Percentiles rank a stretch among this genome's conserved stretches.
phyloP scores from a whole-genome alignment of 64 coral and sea anemone genomes.

The Hydrozoanthus tunicans region DNA sequence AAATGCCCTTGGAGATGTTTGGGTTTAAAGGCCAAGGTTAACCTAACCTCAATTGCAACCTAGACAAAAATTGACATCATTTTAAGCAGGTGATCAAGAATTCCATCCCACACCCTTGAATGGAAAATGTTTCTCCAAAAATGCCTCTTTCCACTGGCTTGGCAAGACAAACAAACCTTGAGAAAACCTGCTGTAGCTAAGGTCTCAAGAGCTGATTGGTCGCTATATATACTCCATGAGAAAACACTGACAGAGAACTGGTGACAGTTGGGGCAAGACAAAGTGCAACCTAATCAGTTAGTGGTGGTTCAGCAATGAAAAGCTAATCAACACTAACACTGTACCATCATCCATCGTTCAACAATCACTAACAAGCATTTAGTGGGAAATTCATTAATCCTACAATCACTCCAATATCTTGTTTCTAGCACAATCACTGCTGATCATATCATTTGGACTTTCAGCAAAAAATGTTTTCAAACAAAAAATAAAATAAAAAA shows the following conservation, averaged over 20 bases:
- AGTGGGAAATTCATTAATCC: neutral
- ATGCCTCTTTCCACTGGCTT: constrained; percentile 31
- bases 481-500: too few relatives aligned
- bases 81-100: constrained; percentile 20
- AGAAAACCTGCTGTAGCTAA: constrained; percentile 22
- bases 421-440: neutral
- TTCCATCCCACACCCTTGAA: constrained; percentile 21
- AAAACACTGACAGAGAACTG: neutral
- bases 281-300: neutral
- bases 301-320: neutral
- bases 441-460: neutral
- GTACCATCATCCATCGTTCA: neutral
- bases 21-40: constrained; percentile 44
- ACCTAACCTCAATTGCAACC: neutral
- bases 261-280: neutral
- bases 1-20: constrained; percentile 30
- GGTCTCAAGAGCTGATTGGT: neutral
- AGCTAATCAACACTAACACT: neutral
- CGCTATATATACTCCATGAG: neutral
- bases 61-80: neutral
- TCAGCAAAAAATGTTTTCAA: too few relatives aligned
- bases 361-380: neutral
- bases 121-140: constrained; percentile 4
- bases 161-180: constrained; percentile 47
- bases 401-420: neutral